Evolutionary conservation across 1,140 invertebrate species (phyloP), one percentile per base, ranked within the genome.

Genomic region (Lepidotrigona ventralis): DNA sequence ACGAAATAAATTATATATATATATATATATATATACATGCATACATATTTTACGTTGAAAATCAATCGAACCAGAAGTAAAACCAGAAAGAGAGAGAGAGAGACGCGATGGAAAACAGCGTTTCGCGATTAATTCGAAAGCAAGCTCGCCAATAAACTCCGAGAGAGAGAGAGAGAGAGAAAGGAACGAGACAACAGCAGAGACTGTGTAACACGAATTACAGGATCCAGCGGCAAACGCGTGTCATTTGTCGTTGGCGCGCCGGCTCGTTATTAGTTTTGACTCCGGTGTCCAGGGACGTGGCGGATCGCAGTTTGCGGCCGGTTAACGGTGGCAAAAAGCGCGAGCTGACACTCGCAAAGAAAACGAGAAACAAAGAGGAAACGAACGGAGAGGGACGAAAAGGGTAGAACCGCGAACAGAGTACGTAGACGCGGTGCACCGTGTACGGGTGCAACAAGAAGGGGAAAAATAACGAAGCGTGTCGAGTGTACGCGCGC

Each of bases 251-350:
- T 79, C 68, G 54, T 6, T 51, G 23, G 26, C 69, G 58, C 21
- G 19, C 2, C 39, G 58, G 9, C 79, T 60, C 54, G 46, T 77
- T 77, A 77, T 78, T 77, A 82, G 54, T 77, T 82, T 82, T 66
- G 54, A 77, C 54, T 46, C 58, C 56, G 54, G 39, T 29, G 26
- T 56, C n/a, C 73, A n/a, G 56, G 1, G 75, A 68, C 56, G 33
- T 58, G 11, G 3, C 53, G 19, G 51, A 21, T 63, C 54, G 23
- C 69, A n/a, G 46, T 79, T 73, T 54, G 77, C 60, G 60, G 77
- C 60, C 76, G 69, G 77, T 79, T 83, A 83, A 71, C 70, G 83
- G 51, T 77, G 82, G 76, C 72, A 84, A 88, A 84, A 86, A 90
- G 84, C 79, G 70, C 79, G 64, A 60, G 54, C 69, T 51, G 79